Base-by-base conservation (phyloP, 2,113 vertebrate species). In the Rallus limicola region DNA sequence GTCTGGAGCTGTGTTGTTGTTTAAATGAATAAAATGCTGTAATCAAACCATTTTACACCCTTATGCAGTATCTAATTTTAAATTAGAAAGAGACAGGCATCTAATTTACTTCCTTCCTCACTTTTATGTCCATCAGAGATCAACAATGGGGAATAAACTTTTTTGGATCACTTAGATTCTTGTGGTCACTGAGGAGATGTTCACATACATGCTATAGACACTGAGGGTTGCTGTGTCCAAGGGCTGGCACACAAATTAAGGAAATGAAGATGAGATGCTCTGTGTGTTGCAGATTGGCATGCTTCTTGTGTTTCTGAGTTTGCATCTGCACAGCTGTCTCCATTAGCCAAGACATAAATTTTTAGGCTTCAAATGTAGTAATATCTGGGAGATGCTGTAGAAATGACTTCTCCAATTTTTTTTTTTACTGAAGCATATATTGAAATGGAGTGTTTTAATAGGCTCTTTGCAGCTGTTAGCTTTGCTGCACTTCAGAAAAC, bases 221-320 rank as follows among this genome's bases (percentile, higher is more conserved):
- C 4, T 1, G 1, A 4, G 46, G 38, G 25, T 42, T 67, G 21
- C 29, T 13, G 3, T 6, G 3, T 26, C 17, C 0, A 0, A 29
- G 48, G 77, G 23, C 40, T 81, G 67, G 63, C 31, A 52, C 53
- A 26, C 38, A 26, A 1, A 3, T 34, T 3, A 1, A 29, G 38
- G 50, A 46, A 70, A 40, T 9, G 55, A 29, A 34, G 53, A 6
- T 29, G 20, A 10, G 36, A 58, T 0, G 8, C 72, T 36, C 24
- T n/a, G n/a, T 34, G 40, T 5, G 0, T 10, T 20, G 20, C 80
- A 42, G 69, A 8, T 15, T 56, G 44, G 16, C 6, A 1, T 2
- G 17, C 13, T 36, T 8, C 33, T 42, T 60, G 44, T 33, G 1
- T 25, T 56, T 34, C 5, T 6, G n/a, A 46, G 33, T 52, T 76